These are phyloP conservation scores for Urocolius indicus DNA, from an alignment of 2,113 vertebrate species.

Conservation along the genomic window DNA sequence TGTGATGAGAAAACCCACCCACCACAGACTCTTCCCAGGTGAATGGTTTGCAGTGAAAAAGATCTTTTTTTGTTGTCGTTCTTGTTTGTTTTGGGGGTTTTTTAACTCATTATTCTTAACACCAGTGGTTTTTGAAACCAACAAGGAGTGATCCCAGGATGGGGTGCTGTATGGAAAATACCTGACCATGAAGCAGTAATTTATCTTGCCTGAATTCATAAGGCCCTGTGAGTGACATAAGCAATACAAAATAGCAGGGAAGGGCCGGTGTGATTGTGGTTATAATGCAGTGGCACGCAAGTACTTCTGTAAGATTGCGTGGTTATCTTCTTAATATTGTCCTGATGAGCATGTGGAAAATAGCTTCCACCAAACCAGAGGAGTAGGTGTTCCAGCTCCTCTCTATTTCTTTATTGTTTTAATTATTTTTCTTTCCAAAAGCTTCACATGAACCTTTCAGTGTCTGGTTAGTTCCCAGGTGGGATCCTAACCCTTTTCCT, in stretches of 20 bases:
- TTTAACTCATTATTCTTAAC: not conserved
- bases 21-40: not conserved
- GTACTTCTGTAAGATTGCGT: not conserved
- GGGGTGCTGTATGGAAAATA: not conserved
- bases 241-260: not conserved
- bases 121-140: not conserved
- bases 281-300: not conserved
- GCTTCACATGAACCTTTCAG: not conserved
- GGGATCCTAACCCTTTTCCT: not conserved
- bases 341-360: not conserved
- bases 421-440: not conserved
- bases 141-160: not conserved
- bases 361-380: not conserved
- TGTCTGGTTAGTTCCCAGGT: not conserved
- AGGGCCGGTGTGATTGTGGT: not conserved
- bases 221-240: not conserved
- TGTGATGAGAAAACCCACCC: not conserved
- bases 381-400: not conserved
- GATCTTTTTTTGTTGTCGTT: not conserved
- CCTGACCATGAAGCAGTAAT: not conserved
- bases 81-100: not conserved
- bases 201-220: not conserved
- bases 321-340: not conserved
- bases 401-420: fast-evolving
- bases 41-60: not conserved